Evolutionary conservation across 2,797 vertebrate species (phyloP).

Genomic region (Otus scops): DNA sequence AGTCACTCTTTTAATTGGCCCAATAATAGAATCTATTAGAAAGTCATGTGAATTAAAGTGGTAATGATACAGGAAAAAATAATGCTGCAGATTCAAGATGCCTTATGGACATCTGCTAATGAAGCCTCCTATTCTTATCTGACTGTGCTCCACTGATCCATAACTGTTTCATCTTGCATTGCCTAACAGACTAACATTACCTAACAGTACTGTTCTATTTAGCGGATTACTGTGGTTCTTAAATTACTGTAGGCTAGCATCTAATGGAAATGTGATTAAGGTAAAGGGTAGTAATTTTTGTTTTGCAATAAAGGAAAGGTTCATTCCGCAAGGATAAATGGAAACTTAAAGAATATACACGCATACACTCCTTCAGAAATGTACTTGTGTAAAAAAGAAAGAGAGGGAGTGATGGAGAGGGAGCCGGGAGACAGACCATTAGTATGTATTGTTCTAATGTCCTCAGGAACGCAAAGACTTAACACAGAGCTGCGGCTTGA

Average conservation of each 20-base stretch:
- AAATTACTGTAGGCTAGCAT: background rate
- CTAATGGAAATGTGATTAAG: background rate
- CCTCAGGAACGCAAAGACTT: background rate
- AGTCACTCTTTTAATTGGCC: background rate
- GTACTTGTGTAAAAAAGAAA: background rate
- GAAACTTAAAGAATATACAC: background rate
- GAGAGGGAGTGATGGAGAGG: background rate
- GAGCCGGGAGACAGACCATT: background rate
- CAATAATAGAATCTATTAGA: background rate
- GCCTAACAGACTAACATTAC: background rate
- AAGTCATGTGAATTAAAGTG: background rate
- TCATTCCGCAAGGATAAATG: background rate
- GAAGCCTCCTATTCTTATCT: background rate
- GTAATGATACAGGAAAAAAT: background rate
- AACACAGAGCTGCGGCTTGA: background rate
- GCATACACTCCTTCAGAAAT: background rate
- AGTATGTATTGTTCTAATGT: constrained; percentile 9
- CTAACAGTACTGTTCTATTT: background rate
- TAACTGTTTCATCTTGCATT: background rate
- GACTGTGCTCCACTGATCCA: background rate
- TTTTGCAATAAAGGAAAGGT: background rate
- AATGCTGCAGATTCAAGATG: background rate
- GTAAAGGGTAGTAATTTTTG: background rate
- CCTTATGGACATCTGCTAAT: background rate
- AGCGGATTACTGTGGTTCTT: background rate